Conservation (phyloP, 2,888 invertebrate species). For the Coleophora flavipennella region DNA sequence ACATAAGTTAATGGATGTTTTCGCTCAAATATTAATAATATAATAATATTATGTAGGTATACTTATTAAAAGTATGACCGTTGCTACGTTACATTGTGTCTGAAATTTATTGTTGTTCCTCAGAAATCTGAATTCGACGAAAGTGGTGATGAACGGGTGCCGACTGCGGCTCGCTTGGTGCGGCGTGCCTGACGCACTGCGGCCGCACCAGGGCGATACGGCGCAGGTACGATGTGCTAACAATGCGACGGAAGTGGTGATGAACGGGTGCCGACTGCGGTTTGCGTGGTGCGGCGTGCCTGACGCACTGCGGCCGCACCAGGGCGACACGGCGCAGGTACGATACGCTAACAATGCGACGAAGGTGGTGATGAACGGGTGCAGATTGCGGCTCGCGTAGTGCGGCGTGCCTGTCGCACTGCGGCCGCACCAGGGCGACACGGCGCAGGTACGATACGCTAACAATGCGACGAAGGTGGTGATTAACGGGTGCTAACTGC, state of each 20-base stretch:
- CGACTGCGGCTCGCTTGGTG: conserved; percentile 77
- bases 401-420: conserved; percentile 48
- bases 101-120: no score
- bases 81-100: no score
- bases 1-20: no score
- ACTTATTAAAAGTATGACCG: no score
- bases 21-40: no score
- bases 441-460: conserved; percentile 36
- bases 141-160: conserved; percentile 86
- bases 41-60: no score
- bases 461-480: conserved; percentile 92
- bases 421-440: conserved; percentile 33
- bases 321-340: conserved; percentile 44
- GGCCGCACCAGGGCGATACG: conserved; percentile 33
- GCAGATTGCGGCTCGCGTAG: conserved; percentile 78
- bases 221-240: no score
- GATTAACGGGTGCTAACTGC: conserved; percentile 82
- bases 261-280: conserved; percentile 84
- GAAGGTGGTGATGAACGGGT: conserved; percentile 88
- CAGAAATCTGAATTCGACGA: conserved; percentile 91
- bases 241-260: conserved; percentile 93
- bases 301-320: conserved; percentile 39
- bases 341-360: conserved; percentile 75
- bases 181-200: conserved; percentile 46
- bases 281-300: conserved; percentile 56